A percentile compares a stretch with the other conserved stretches of the same genome.
These are phyloP conservation scores for Dipodomys merriami DNA, from an alignment of 2,113 vertebrate genomes.

Conservation along the genomic window DNA sequence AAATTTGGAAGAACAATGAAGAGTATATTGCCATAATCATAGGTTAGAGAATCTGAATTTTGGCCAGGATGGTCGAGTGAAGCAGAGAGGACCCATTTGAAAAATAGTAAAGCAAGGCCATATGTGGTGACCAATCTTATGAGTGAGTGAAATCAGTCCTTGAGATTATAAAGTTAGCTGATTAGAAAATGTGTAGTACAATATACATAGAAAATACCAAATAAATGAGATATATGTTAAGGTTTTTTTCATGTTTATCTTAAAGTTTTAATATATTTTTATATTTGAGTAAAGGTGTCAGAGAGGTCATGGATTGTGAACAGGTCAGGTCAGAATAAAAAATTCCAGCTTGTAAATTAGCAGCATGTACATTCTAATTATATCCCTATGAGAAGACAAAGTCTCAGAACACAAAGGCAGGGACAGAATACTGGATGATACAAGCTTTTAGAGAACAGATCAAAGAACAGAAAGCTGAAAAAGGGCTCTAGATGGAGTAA, in stretches of 20 bases:
- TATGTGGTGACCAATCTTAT: background rate
- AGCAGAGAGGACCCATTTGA: background rate
- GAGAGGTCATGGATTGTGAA: background rate
- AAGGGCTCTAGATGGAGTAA: background rate
- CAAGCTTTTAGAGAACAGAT: background rate
- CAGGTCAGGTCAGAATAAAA: background rate
- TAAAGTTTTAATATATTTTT: constrained; percentile 18
- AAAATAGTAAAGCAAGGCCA: background rate
- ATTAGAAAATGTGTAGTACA: background rate
- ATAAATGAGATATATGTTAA: background rate
- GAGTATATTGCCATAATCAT: background rate
- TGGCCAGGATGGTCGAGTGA: background rate
- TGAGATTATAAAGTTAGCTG: background rate
- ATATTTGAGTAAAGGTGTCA: background rate
- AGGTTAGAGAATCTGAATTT: background rate
- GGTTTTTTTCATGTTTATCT: background rate
- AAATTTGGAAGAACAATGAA: background rate
- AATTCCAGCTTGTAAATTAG: background rate
- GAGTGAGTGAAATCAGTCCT: background rate
- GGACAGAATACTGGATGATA: background rate
- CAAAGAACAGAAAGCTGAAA: background rate
- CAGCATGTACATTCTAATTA: background rate
- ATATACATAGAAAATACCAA: background rate
- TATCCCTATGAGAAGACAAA: background rate
- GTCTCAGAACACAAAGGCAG: background rate